These are phyloP conservation scores for Molanna angustata DNA, from an alignment of 2,888 invertebrate genomes.

Conservation along the genomic window DNA sequence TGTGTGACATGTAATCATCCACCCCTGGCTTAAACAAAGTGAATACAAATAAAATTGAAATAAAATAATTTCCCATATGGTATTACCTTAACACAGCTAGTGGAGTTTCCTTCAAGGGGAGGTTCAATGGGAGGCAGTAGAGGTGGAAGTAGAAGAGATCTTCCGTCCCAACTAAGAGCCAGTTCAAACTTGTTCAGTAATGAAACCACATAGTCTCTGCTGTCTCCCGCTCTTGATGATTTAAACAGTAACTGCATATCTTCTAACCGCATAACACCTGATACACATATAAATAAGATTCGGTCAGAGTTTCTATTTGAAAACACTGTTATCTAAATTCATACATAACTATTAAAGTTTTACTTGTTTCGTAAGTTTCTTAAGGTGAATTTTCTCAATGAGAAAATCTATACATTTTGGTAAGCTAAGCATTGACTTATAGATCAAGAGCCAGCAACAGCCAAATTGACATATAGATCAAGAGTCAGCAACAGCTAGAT, in stretches of 20 bases:
- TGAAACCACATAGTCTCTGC: slow-evolving; percentile 80
- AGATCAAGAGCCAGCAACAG: too few species aligned
- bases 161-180: slow-evolving; percentile 92
- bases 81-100: slow-evolving; percentile 26
- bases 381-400: too few species aligned
- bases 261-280: slow-evolving; percentile 87
- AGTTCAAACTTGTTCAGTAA: slow-evolving; percentile 96
- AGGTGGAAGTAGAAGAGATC: slow-evolving; percentile 88
- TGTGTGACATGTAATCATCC: too few species aligned
- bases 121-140: slow-evolving; percentile 70
- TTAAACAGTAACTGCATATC: slow-evolving; percentile 92
- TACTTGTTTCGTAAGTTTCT: too few species aligned
- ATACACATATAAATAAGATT: slow-evolving; percentile 8
- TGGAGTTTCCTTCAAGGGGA: slow-evolving; percentile 24
- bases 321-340: too few species aligned
- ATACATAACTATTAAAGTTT: too few species aligned
- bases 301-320: neutral
- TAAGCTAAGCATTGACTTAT: too few species aligned
- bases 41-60: neutral
- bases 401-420: too few species aligned
- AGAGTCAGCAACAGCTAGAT: too few species aligned
- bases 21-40: too few species aligned
- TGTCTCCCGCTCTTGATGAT: slow-evolving; percentile 65
- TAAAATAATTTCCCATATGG: neutral
- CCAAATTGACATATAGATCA: too few species aligned